phyloP scores from a whole-genome alignment of 2,113 vertebrate species.

The Mola mola region DNA sequence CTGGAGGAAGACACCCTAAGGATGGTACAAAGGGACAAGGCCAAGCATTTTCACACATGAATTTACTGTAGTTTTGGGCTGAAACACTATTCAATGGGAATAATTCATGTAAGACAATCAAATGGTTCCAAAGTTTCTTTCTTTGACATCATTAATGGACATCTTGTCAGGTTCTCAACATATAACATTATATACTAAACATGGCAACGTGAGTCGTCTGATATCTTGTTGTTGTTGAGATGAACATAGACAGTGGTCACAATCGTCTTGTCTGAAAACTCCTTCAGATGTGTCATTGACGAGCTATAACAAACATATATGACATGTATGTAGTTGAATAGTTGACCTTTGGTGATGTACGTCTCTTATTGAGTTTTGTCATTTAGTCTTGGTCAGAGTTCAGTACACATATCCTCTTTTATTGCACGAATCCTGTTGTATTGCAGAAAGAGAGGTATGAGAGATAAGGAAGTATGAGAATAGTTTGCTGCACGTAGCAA shows the following conservation, averaged over 20 bases:
- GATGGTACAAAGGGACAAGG: slow-evolving; percentile 31
- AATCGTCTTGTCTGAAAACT: slow-evolving; percentile 42
- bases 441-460: slow-evolving; percentile 54
- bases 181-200: slow-evolving; percentile 46
- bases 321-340: slow-evolving; percentile 54
- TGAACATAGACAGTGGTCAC: slow-evolving; percentile 41
- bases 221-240: slow-evolving; percentile 35
- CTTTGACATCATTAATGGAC: slow-evolving; percentile 32
- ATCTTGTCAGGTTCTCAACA: slow-evolving; percentile 41
- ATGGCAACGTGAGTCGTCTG: slow-evolving; percentile 30
- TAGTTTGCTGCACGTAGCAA: slow-evolving; percentile 58
- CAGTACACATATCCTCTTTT: slow-evolving; percentile 59
- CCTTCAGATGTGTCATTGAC: slow-evolving; percentile 54
- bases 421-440: slow-evolving; percentile 68
- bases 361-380: slow-evolving; percentile 57
- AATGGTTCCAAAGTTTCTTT: slow-evolving; percentile 53
- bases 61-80: too few species aligned
- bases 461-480: slow-evolving; percentile 35
- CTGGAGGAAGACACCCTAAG: slow-evolving; percentile 14
- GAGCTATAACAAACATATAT: slow-evolving; percentile 57
- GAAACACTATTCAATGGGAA: too few species aligned
- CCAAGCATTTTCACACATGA: slow-evolving; percentile 1
- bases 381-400: slow-evolving; percentile 60
- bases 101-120: slow-evolving; percentile 77
- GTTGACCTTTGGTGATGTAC: slow-evolving; percentile 55